Base-by-base conservation (phyloP, 2,888 invertebrate genomes). In the Xestia xanthographa region DNA sequence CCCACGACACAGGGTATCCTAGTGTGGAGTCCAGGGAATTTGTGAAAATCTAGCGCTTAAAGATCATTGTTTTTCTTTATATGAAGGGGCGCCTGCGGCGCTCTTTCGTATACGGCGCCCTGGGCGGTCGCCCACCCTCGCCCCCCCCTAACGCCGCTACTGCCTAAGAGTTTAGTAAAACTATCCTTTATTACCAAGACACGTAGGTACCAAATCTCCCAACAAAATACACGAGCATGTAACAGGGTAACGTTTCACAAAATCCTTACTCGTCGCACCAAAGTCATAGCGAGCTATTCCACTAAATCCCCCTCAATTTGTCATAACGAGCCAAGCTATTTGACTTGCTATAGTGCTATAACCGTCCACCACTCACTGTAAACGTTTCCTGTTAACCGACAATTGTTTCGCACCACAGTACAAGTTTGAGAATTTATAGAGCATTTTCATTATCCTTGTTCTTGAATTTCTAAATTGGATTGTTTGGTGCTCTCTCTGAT, bases 281-380 rank as follows among this genome's bases (percentile, higher is more conserved):
- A 81, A 56, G 66, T 72, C 73, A 26, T 66, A 20, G 67, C 60
- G 86, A 86, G 86, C 83, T 83, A 84, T 82, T 81, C 84, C 65
- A 77, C 76, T 81, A 88, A 89, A 90, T 86, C 87, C 87, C 84
- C 88, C 87, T 76, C 91, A 90, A 92, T 93, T 92, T 92, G 90
- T 93, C 92, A 93, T 92, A 92, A 91, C 89, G 87, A 89, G 86
- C 89, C 84, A 83, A 84, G 89, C 90, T 88, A 92, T 93, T 91
- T 92, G 89, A 91, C 91, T 91, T 89, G 87, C 87, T 87, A 88
- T 89, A 74, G 74, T 89, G 87, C 87, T 87, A 88, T 89, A 74
- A 75, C 76, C 74, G 78, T 77, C 81, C 75, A 75, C 68, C 72
- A 72, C 67, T 81, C 86, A 77, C 45, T 58, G 66, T 85, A 79